These are phyloP conservation scores for Athene cunicularia DNA, from an alignment of 2,113 vertebrate species.

Conservation along the genomic window DNA sequence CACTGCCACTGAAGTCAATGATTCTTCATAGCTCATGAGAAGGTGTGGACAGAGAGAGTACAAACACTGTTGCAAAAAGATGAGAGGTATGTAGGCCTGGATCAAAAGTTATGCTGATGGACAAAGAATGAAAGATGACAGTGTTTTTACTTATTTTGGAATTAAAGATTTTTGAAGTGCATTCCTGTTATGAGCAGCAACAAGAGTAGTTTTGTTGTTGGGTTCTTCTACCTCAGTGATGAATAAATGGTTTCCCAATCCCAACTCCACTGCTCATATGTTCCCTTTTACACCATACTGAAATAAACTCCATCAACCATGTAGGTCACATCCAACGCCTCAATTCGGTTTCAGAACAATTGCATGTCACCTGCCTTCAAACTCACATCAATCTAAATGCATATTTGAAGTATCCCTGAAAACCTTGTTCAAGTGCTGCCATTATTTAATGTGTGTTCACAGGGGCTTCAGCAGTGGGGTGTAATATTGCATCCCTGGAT, in stretches of 20 bases:
- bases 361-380: not conserved
- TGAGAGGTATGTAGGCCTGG: not conserved
- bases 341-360: not conserved
- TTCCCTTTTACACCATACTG: not conserved
- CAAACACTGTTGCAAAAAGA: not conserved
- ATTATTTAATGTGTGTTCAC: not conserved
- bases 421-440: not conserved
- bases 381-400: not conserved
- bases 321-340: not conserved
- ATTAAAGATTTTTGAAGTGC: not conserved
- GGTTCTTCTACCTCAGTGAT: not conserved
- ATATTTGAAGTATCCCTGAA: not conserved
- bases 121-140: not conserved
- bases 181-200: not conserved
- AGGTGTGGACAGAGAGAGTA: fast-evolving
- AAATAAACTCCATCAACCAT: not conserved
- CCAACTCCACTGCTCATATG: no score
- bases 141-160: not conserved
- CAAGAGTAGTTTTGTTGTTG: not conserved
- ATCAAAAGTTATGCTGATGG: not conserved
- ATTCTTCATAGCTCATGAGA: not conserved
- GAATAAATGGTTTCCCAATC: not conserved
- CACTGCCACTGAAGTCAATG: not conserved
- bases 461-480: not conserved
- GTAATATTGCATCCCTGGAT: not conserved